A percentile compares a stretch with the other conserved stretches of the same genome.
phyloP scores from a whole-genome alignment of 2,888 invertebrate species.

The Ferdinandea cuprea region DNA sequence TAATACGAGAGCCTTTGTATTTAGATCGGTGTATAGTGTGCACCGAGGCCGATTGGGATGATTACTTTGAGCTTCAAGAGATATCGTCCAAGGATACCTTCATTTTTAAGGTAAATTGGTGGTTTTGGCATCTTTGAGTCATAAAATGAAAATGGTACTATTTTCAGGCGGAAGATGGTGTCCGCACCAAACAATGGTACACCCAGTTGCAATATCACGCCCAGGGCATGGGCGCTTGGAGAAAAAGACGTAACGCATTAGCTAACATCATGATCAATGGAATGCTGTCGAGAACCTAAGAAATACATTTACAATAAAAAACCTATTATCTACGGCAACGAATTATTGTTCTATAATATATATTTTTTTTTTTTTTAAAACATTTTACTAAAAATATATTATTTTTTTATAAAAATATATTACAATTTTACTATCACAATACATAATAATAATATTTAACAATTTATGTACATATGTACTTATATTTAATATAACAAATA shows the following conservation, averaged over 20 bases:
- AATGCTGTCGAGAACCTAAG: slow-evolving; percentile 84
- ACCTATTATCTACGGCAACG: slow-evolving; percentile 9
- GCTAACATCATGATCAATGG: slow-evolving; percentile 99
- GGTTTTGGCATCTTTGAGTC: neutral
- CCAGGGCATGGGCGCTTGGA: slow-evolving; percentile 96
- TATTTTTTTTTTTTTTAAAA: slow-evolving; percentile 19
- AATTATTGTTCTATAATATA: slow-evolving; percentile 16
- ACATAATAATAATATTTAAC: too few species aligned
- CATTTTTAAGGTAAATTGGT: slow-evolving; percentile 92
- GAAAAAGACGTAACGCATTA: slow-evolving; percentile 94
- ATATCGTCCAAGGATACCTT: slow-evolving; percentile 95
- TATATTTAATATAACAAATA: slow-evolving; percentile 13
- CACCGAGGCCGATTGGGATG: slow-evolving; percentile 94
- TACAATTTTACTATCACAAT: too few species aligned
- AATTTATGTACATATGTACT: too few species aligned
- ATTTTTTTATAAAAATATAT: slow-evolving; percentile 18
- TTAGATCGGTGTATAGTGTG: slow-evolving; percentile 94
- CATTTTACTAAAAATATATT: slow-evolving; percentile 41
- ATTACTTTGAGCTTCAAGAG: slow-evolving; percentile 97
- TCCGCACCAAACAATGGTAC: slow-evolving; percentile 94
- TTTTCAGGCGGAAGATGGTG: slow-evolving; percentile 92
- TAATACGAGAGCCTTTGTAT: slow-evolving; percentile 94
- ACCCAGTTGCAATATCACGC: slow-evolving; percentile 94
- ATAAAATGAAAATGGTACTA: neutral
- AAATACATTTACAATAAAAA: neutral